phyloP scores from a whole-genome alignment of 2,888 invertebrate species.

The Zygothrica quintamaculata region DNA sequence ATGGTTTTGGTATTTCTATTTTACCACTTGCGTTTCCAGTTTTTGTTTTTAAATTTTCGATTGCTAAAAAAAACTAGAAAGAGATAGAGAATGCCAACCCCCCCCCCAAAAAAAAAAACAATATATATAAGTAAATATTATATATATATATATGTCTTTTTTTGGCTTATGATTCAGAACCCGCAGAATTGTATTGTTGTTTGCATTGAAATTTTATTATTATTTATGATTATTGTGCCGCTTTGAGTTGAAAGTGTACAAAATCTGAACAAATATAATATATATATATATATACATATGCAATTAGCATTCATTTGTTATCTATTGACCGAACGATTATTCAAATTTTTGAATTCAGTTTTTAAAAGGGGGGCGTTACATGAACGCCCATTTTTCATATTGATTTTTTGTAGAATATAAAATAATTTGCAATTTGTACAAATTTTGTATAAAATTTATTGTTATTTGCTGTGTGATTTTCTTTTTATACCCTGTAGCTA shows the following conservation, averaged over 20 bases:
- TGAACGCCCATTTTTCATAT: slow-evolving; percentile 30
- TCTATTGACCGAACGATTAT: slow-evolving; percentile 39
- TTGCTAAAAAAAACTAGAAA: too few relatives aligned
- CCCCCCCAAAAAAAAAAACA: slow-evolving; percentile 27
- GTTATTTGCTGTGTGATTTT: slow-evolving; percentile 17
- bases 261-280: too few relatives aligned
- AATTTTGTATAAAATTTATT: slow-evolving; percentile 3
- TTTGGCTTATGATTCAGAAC: slow-evolving; percentile 55
- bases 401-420: neutral
- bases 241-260: slow-evolving; percentile 9
- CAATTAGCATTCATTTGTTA: slow-evolving; percentile 69
- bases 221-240: slow-evolving; percentile 4
- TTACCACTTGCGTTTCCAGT: slow-evolving; percentile 32
- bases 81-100: too few relatives aligned
- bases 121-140: slow-evolving; percentile 7
- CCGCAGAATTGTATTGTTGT: slow-evolving; percentile 21
- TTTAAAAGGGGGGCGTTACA: slow-evolving; percentile 41
- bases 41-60: too few relatives aligned
- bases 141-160: slow-evolving; percentile 8
- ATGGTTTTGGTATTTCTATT: slow-evolving; percentile 15
- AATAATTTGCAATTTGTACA: neutral
- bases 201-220: neutral
- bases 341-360: slow-evolving; percentile 31
- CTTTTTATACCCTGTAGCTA: neutral
- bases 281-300: too few relatives aligned